Evolutionary conservation across 2,113 vertebrate species (phyloP).

Genomic region (Peucedramus taeniatus): DNA sequence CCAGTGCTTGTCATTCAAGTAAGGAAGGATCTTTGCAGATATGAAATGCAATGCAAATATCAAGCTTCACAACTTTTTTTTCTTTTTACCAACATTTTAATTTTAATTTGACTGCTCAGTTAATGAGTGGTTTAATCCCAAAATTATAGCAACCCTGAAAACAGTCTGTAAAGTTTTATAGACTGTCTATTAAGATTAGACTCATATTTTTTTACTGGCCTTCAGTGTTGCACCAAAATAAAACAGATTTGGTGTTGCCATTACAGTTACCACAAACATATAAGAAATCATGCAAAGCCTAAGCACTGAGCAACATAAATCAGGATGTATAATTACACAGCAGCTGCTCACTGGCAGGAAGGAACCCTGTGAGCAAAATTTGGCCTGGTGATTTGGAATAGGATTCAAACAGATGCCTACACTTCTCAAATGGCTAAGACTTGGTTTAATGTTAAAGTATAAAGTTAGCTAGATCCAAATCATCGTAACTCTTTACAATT

Average conservation of each 20-base stretch:
- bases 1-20: neutral
- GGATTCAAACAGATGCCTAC: neutral
- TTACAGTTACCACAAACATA: neutral
- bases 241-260: neutral
- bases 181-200: neutral
- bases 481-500: neutral
- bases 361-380: neutral
- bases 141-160: neutral
- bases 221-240: neutral
- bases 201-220: neutral
- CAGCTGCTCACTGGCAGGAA: neutral
- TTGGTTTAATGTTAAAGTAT: neutral
- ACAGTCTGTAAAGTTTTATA: neutral
- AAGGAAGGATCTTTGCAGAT: neutral
- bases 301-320: neutral
- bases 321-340: neutral
- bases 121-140: neutral
- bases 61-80: neutral
- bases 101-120: neutral
- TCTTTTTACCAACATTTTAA: neutral
- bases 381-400: neutral
- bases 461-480: neutral
- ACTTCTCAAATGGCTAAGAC: neutral
- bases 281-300: neutral
- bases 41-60: neutral